Evolutionary conservation across 2,888 invertebrate species (phyloP).

Genomic region (Halocaridina rubra): DNA sequence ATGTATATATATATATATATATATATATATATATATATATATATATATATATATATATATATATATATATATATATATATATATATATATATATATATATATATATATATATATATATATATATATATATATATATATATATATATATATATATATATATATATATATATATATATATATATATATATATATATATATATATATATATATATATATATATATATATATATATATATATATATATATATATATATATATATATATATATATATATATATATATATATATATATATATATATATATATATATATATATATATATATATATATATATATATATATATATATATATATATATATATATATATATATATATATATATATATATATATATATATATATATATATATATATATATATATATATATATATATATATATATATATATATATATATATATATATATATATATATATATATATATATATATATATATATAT

Average conservation of each 20-base stretch:
- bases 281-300: background rate
- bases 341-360: background rate
- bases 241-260: background rate
- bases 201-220: background rate
- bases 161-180: background rate
- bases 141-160: background rate
- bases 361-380: background rate
- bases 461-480: background rate
- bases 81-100: background rate
- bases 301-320: background rate
- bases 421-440: background rate
- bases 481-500: background rate
- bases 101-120: background rate
- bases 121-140: background rate
- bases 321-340: background rate
- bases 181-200: background rate
- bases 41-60: conserved; percentile 9
- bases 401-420: background rate
- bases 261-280: background rate
- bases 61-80: background rate
- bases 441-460: background rate
- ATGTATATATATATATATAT: background rate
- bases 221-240: background rate
- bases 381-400: background rate
- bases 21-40: background rate